Conservation (phyloP, 2,113 vertebrate genomes). For the Collichthys lucidus region DNA sequence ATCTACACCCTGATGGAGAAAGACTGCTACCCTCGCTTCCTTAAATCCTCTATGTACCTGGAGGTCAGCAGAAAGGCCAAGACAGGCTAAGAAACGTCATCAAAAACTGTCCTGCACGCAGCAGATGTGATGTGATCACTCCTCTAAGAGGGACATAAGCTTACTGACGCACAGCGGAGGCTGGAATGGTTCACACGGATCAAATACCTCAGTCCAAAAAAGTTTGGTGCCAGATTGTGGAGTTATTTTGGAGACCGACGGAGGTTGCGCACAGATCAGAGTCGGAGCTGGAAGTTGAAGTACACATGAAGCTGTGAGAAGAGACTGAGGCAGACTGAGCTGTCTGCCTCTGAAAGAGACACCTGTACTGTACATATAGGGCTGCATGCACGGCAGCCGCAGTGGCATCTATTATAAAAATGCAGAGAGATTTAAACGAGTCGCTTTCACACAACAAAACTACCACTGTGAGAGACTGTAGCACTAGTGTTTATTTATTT, state of each 20-base stretch:
- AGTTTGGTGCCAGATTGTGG: slow-evolving; percentile 17
- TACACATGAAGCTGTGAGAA: slow-evolving; percentile 24
- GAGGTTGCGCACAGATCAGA: background rate
- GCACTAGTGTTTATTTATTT: slow-evolving; percentile 73
- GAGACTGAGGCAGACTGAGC: slow-evolving; percentile 14
- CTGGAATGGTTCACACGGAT: slow-evolving; percentile 28
- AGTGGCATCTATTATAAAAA: slow-evolving; percentile 4
- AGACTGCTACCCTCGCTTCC: slow-evolving; percentile 94
- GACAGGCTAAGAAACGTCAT: slow-evolving; percentile 26
- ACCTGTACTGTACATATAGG: slow-evolving; percentile 16
- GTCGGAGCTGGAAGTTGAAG: slow-evolving; percentile 23
- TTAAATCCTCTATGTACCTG: slow-evolving; percentile 84
- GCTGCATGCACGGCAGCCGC: slow-evolving; percentile 4
- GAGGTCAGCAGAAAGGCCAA: slow-evolving; percentile 74
- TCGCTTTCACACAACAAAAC: slow-evolving; percentile 53
- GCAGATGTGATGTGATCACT: background rate
- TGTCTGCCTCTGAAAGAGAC: slow-evolving; percentile 15
- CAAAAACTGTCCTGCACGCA: background rate
- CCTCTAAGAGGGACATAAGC: slow-evolving; percentile 27
- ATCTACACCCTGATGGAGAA: slow-evolving; percentile 95
- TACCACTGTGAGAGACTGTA: slow-evolving; percentile 34
- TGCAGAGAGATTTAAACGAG: background rate
- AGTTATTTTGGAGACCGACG: slow-evolving; percentile 2
- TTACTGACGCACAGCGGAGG: slow-evolving; percentile 5
- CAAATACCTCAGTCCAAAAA: slow-evolving; percentile 30